Base-by-base conservation (phyloP, 2,888 invertebrate genomes). In the Druceiella hillmani region DNA sequence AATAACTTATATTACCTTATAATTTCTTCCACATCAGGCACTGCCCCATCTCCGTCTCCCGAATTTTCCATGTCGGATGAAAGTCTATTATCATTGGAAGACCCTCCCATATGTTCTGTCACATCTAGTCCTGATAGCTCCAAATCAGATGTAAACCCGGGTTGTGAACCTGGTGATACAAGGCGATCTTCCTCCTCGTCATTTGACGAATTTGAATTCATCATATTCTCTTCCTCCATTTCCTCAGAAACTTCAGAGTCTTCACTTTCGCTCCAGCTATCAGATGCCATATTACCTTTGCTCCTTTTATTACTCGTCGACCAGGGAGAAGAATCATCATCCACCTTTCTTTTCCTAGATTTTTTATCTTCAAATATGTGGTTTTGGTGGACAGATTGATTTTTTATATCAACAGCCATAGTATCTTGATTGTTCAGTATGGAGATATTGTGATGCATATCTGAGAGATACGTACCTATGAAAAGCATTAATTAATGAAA, bases 111-210 rank as follows among this genome's bases (percentile, higher is more conserved):
- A 2, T 77, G 66, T 42, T 81, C 81, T 0, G 73, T 62, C 0
- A 78, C 67, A 49, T 82, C 82, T 52, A 81, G 63, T 5, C 67
- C 77, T 1, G 79, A 77, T 31, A 81, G 62, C 48, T 82, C 82
- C 36, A 80, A 51, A 49, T 79, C 79, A 1, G 78, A 77, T 5
- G 74, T 70, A 58, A 78, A 76, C 55, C 77, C 78, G 53, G 72
- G 71, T 49, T 69, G 69, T 1, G 73, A 72, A 16, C 62, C 64
- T 0, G 69, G 69, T 1, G 71, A 70, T 41, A 60, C 66, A 2
- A 59, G 54, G 1, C 64, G 66, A 38, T 44, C 46, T n/a, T 64
- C 67, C 2, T 60, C 51, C 28, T 70, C 70, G 2, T 71, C 71
- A 29, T 65, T 69, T 0, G 66, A 64, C 0, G 66, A 66, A 33